Conservation (phyloP, 92 coral and sea anemone species). For the Porites evermanni region DNA sequence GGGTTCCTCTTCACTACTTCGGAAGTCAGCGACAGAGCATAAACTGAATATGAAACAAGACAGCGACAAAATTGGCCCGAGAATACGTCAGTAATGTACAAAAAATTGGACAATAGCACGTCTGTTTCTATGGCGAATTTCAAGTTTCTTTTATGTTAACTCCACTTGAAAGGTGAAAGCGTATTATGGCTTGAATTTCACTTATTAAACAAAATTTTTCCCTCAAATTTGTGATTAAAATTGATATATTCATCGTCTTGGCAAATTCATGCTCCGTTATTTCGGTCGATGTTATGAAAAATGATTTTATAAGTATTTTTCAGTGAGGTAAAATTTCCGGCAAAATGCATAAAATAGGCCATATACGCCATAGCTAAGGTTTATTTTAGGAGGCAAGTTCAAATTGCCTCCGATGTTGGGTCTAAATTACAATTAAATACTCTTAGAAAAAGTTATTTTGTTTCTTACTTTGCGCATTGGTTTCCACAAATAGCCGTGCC, state of each 20-base stretch:
- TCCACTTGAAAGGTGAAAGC: conserved; percentile 51
- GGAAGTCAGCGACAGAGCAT: conserved; percentile 42
- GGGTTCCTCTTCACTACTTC: conserved; percentile 57
- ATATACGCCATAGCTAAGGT: not conserved
- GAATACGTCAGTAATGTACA: conserved; percentile 8
- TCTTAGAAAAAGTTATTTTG: not conserved
- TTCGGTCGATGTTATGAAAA: not conserved
- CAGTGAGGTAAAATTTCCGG: not conserved
- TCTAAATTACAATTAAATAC: conserved; percentile 18
- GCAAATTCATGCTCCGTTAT: conserved; percentile 3
- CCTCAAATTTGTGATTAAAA: conserved; percentile 5
- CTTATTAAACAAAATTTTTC: conserved; percentile 39
- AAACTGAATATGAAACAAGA: conserved; percentile 40
- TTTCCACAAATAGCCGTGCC: conserved; percentile 24
- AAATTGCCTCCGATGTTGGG: conserved; percentile 13
- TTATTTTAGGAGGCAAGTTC: not conserved
- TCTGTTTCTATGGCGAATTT: conserved; percentile 20
- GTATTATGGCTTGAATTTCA: conserved; percentile 30
- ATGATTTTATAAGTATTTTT: not conserved
- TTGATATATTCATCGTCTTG: not conserved
- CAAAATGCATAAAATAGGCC: not conserved
- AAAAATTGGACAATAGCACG: not conserved
- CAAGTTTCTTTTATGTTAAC: conserved; percentile 32
- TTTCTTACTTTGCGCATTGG: conserved; percentile 18
- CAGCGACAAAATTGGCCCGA: conserved; percentile 18